Evolutionary conservation across 2,888 invertebrate genomes (phyloP), one percentile per base, ranked within the genome.

Genomic region (Xanthia togata): DNA sequence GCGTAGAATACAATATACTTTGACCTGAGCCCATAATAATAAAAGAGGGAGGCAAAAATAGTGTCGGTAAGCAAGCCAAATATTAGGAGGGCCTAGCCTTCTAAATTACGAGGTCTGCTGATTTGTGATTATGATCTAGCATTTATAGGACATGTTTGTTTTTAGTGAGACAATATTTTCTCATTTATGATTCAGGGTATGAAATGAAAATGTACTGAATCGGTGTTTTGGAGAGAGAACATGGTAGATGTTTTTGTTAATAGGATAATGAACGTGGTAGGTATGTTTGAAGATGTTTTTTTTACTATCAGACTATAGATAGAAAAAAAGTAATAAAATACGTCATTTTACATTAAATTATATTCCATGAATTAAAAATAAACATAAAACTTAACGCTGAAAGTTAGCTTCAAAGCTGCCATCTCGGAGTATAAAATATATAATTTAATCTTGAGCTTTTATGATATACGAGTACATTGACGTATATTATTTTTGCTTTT

Each of bases 1-100:
- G 82, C 53, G 62, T 20, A 50, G 88, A 86, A 88, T 88, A 87
- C 76, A 78, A 83, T 80, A 82, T 83, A 55, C 14, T 77, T 67
- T 78, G 78, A 78, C 73, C 76, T 73, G 67, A 67, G 38, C 47
- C 26, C 26, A n/a, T 70, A 73, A 26, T 71, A 74, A 76, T 69
- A 65, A n/a, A 44, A n/a, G 55, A 68, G 47, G n/a, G n/a, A 47
- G 31, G 26, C 14, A 67, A 62, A 64, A 87, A 82, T 77, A 4
- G 85, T 74, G 69, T 64, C 47, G 59, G 47, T 62, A 75, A 81
- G 67, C 67, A 79, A 83, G 17, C 44, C 67, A 72, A 79, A 81
- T 80, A 70, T 81, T 55, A 47, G 23, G 3, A 59, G 12, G 11
- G 50, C 50, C 55, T 63, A 63, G 31, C 50, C 50, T 26, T 31